Evolutionary conservation across 2,888 invertebrate species (phyloP), one percentile per base, ranked within the genome.

Genomic region (Drosophila nr. medialis): DNA sequence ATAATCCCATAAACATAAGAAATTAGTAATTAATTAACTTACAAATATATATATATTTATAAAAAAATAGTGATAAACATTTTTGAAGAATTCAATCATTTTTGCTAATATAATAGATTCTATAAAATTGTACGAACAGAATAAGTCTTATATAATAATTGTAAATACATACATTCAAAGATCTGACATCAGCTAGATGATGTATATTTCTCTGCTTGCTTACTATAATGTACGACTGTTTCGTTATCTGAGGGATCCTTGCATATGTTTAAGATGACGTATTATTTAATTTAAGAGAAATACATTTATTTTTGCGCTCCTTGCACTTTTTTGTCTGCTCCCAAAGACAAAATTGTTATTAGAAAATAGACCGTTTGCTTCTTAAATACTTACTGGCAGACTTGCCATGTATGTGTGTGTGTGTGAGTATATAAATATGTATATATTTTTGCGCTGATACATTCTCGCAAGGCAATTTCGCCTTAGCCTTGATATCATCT

Each of bases 401-500:
- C 8, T 42, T 7, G 21, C 7, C 8, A 15, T 8, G 8, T 8
- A 24, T 45, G 15, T 45, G 21, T 38, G 8, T 38, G 38, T 38
- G 38, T 38, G 0, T 15, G 1, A 1, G 0, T 49, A 2, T 1
- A 2, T 8, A 27, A 18, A 18, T 49, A 18, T 27, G 15, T 15
- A 27, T 49, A 18, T 18, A 27, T 10, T 5, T 27, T 29, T 51
- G 18, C 27, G 36, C 42, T 45, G 24, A 30, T 24, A 34, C 27
- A 65, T 42, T 50, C 36, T 30, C 34, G 42, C 13, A 40, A 40
- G 21, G 24, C 36, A 45, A n/a, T 42, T 55, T 42, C 10, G 38
- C 24, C 24, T n/a, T 50, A 21, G 34, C 15, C 18, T 21, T 55
- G 56, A 58, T 58, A 58, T 42, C 13, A 51, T 58, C 51, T 51